A percentile compares a stretch with the other conserved stretches of the same genome.
phyloP scores from a whole-genome alignment of 2,888 invertebrate genomes.

The Limnephilus rhombicus region DNA sequence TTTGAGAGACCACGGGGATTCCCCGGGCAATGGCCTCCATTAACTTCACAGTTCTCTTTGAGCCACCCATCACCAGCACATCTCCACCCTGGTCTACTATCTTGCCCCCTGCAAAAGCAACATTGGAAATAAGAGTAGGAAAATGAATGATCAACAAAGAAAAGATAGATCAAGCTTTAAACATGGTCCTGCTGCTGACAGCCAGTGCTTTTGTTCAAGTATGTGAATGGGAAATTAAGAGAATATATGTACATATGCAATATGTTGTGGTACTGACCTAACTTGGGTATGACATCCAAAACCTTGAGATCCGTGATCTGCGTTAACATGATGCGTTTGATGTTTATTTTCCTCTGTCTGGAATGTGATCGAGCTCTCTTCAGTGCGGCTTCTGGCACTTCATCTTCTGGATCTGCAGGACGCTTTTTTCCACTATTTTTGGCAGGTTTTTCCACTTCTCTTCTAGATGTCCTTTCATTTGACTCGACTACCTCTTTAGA shows the following conservation, averaged over 20 bases:
- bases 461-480: background rate
- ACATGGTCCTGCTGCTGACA: background rate
- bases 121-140: conserved; percentile 22
- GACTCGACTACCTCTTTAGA: background rate
- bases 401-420: background rate
- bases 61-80: conserved; percentile 45
- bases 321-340: background rate
- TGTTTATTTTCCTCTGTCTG: background rate
- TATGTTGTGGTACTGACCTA: background rate
- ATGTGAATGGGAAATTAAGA: background rate
- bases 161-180: background rate
- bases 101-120: conserved; percentile 74
- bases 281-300: background rate
- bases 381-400: background rate
- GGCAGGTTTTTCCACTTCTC: background rate
- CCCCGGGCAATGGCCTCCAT: conserved; percentile 51
- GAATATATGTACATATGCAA: background rate
- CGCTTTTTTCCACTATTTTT: background rate
- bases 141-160: background rate
- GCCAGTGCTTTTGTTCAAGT: background rate
- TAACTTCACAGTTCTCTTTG: conserved; percentile 53
- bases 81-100: conserved; percentile 73
- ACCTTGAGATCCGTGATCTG: background rate
- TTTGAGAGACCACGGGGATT: conserved; percentile 50
- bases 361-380: background rate